Evolutionary conservation across 2,888 invertebrate species (phyloP), one percentile per base, ranked within the genome.

Genomic region (Drosophila testacea): DNA sequence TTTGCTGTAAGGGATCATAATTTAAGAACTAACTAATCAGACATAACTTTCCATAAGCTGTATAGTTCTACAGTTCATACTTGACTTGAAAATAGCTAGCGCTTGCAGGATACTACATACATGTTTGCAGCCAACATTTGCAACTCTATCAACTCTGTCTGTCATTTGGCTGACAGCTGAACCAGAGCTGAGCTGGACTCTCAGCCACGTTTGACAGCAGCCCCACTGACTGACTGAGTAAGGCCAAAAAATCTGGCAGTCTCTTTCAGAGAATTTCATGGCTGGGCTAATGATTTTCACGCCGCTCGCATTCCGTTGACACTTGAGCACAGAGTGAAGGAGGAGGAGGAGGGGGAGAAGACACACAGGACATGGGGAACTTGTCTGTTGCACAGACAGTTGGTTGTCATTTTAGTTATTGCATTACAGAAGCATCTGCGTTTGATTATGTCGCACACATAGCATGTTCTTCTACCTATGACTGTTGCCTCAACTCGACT

Each of bases 371-470:
- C 44, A 55, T n/a, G 44, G 36, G 32, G 13, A 46, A 41, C 47
- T 39, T 46, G 55, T 54, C 55, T 32, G 44, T 16, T 44, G 2
- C 16, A 54, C 32, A 36, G 63, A 44, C 42, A 50, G 57, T 68
- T 67, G 65, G 74, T 71, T 84, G 87, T 84, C 84, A 83, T 83
- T 84, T 88, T 81, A 83, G 89, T 86, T 87, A 86, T 84, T 84
- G 85, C 79, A 73, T 89, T 84, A 79, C 85, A 75, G 74, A 66
- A n/a, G 61, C 36, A 54, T 75, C 84, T 89, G 89, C 80, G 74
- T 86, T 87, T 87, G 84, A 85, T 89, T 89, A 77, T 89, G 88
- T 77, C 69, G 73, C 81, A 74, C 77, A 36, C 10, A 36, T 36
- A 9, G 36, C 36, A 44, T 44, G 44, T 44, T n/a, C 44, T 27